Evolutionary conservation across 2,113 vertebrate species (phyloP).

Genomic region (Brevimyrus niger): DNA sequence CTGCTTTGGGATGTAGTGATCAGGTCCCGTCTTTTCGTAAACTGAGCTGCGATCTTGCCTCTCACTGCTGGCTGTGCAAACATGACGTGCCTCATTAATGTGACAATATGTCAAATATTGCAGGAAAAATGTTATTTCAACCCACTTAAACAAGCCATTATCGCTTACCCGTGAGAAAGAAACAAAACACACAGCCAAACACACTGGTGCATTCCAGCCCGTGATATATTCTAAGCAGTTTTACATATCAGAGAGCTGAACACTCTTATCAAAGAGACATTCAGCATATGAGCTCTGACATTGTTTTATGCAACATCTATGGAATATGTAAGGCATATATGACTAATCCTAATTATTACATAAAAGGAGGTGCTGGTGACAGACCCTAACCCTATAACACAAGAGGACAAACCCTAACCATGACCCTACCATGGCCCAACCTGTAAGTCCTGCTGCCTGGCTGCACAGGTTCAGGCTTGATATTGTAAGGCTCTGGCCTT

Average conservation of each 20-base stretch:
- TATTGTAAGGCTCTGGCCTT: not conserved
- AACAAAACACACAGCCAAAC: not conserved
- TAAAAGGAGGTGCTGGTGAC: not conserved
- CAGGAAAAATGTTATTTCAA: not conserved
- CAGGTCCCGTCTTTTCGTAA: not conserved
- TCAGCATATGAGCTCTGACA: not conserved
- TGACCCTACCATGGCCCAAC: not conserved
- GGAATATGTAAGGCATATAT: not conserved
- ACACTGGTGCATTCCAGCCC: not conserved
- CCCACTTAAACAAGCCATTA: not conserved
- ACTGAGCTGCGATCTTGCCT: not conserved
- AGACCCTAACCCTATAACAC: not conserved
- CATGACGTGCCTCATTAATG: not conserved
- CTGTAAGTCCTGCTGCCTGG: not conserved
- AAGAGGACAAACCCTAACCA: not conserved
- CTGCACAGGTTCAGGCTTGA: not conserved
- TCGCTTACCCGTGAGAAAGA: not conserved
- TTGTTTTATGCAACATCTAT: not conserved
- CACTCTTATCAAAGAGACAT: not conserved
- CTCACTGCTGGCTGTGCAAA: not conserved
- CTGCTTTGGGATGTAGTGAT: not conserved
- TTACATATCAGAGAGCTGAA: not conserved
- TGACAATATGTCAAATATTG: not conserved
- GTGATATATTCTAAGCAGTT: not conserved
- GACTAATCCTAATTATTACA: not conserved